phyloP scores from a whole-genome alignment of 2,113 vertebrate genomes.

The Sterrhoptilus dennistouni region DNA sequence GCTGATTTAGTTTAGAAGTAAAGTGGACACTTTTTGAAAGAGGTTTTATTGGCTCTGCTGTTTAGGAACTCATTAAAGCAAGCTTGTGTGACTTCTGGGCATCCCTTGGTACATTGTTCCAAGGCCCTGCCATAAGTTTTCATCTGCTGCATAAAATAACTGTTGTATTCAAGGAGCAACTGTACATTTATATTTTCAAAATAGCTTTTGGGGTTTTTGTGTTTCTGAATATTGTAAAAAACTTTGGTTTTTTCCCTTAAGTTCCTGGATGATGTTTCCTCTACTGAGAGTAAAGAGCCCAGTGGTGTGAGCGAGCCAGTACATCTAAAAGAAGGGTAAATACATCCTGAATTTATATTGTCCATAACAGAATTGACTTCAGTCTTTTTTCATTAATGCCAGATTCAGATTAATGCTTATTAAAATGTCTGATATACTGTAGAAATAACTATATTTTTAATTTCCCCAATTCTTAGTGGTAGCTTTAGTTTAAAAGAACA shows the following conservation, averaged over 20 bases:
- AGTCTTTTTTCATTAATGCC: not conserved
- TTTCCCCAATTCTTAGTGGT: not conserved
- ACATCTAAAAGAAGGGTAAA: slow-evolving; percentile 97
- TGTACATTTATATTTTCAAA: not conserved
- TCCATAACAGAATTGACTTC: not conserved
- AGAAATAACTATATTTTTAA: not conserved
- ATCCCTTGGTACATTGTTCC: not conserved
- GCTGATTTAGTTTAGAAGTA: not conserved
- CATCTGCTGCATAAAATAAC: not conserved
- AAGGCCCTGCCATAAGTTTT: not conserved
- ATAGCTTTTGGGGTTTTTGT: not conserved
- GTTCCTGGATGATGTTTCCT: slow-evolving; percentile 98
- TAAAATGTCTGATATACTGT: not conserved
- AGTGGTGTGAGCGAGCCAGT: slow-evolving; percentile 88
- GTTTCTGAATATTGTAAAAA: not conserved
- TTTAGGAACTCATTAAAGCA: not conserved
- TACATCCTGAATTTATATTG: not conserved
- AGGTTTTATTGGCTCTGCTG: not conserved
- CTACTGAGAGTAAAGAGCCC: slow-evolving; percentile 90
- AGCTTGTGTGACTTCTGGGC: not conserved
- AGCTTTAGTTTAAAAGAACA: not conserved
- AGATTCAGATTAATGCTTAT: not conserved
- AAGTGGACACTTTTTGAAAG: not conserved
- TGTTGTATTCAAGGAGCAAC: not conserved
- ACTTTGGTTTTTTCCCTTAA: slow-evolving; percentile 54